Conservation (phyloP, 2,888 invertebrate genomes). For the Brachyptera putata region DNA sequence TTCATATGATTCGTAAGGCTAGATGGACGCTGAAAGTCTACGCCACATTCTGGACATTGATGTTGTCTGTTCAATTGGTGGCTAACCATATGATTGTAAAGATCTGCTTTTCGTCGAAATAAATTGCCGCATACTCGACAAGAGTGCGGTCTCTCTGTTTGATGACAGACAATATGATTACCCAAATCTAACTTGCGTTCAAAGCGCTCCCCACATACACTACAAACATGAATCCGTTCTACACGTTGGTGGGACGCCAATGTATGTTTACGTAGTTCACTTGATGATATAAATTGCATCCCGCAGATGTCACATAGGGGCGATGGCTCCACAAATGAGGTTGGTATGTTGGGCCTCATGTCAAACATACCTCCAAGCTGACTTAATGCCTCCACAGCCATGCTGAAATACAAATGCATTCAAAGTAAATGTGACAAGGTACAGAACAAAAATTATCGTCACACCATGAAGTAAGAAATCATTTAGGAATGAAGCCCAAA, state of each 20-base stretch:
- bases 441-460: no score
- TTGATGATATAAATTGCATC: neutral
- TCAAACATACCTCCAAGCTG: slow-evolving; percentile 45
- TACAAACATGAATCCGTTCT: slow-evolving; percentile 18
- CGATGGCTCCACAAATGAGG: neutral
- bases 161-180: slow-evolving; percentile 29
- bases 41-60: slow-evolving; percentile 44
- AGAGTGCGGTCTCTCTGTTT: slow-evolving; percentile 28
- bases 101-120: slow-evolving; percentile 43
- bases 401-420: slow-evolving; percentile 30
- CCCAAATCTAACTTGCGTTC: slow-evolving; percentile 23
- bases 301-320: neutral
- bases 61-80: slow-evolving; percentile 16
- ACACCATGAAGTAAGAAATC: no score
- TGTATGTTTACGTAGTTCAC: neutral
- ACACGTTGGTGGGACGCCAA: neutral
- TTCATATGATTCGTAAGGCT: slow-evolving; percentile 43
- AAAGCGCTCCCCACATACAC: slow-evolving; percentile 25
- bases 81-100: slow-evolving; percentile 42
- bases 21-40: slow-evolving; percentile 43
- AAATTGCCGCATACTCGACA: slow-evolving; percentile 45
- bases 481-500: no score
- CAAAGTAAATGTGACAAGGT: no score
- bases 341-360: neutral
- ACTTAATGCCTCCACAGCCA: slow-evolving; percentile 49